Evolutionary conservation across 1,140 invertebrate species (phyloP).

Genomic region (Arion vulgaris): DNA sequence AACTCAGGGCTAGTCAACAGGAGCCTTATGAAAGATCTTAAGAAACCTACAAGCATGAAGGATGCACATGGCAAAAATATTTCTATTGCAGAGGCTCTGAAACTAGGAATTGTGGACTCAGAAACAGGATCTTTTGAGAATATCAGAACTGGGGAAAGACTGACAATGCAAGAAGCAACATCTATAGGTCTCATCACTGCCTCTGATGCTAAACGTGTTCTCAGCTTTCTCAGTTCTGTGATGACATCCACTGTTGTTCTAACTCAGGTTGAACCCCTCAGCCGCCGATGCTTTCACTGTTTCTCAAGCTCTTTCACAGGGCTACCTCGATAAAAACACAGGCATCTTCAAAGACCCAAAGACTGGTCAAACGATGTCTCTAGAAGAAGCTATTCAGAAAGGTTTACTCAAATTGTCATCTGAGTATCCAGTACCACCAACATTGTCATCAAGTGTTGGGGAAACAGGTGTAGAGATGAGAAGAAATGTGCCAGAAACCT

Average conservation of each 20-base stretch:
- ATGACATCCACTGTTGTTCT: constrained; percentile 65
- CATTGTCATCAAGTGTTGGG: constrained; percentile 76
- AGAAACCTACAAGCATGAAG: constrained; percentile 72
- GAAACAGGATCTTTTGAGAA: constrained; percentile 89
- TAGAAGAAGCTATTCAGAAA: constrained; percentile 85
- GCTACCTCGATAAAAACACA: constrained; percentile 84
- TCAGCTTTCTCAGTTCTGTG: constrained; percentile 64
- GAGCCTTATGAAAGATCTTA: constrained; percentile 58
- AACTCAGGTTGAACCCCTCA: constrained; percentile 54
- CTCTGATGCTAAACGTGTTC: constrained; percentile 60
- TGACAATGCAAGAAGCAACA: constrained; percentile 66
- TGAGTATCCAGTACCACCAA: constrained; percentile 84
- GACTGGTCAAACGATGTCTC: constrained; percentile 81
- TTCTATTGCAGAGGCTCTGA: constrained; percentile 83
- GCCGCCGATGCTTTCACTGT: constrained; percentile 77
- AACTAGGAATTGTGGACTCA: constrained; percentile 86
- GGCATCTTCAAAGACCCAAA: constrained; percentile 87
- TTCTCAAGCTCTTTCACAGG: constrained; percentile 83
- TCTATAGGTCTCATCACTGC: constrained; percentile 61
- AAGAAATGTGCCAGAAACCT: constrained; percentile 40
- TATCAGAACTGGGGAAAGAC: constrained; percentile 75
- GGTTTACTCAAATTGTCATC: constrained; percentile 85
- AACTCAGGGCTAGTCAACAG: constrained; percentile 70
- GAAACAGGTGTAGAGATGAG: constrained; percentile 30
- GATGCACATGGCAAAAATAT: constrained; percentile 59